These are phyloP conservation scores for Cataglyphis cursor DNA, from an alignment of 2,888 invertebrate species.

Conservation along the genomic window DNA sequence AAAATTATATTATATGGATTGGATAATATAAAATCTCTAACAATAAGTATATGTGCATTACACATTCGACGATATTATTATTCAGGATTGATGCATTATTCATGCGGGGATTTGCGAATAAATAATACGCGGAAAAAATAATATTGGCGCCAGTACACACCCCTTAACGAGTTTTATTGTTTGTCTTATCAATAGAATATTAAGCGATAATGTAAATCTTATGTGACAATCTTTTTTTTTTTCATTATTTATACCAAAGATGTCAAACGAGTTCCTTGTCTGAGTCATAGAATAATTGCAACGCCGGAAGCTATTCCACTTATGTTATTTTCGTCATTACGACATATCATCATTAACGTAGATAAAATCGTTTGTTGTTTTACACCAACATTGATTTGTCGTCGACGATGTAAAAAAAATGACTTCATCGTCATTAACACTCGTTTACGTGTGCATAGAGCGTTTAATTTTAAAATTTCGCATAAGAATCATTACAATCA, in stretches of 20 bases:
- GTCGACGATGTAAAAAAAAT: background rate
- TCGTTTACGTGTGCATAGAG: background rate
- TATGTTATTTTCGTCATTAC: conserved; percentile 34
- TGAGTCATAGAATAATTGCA: conserved; percentile 29
- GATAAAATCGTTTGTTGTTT: conserved; percentile 12
- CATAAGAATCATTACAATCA: background rate
- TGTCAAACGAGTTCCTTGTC: conserved; percentile 10
- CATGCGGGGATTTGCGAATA: background rate
- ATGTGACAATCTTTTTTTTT: background rate
- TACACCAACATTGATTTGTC: conserved; percentile 4
- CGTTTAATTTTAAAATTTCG: background rate
- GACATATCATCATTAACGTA: conserved; percentile 8
- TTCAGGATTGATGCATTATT: background rate
- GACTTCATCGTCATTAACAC: background rate
- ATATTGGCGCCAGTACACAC: background rate
- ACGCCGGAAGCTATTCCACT: conserved; percentile 14
- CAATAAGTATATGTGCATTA: background rate
- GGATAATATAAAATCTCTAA: conserved; percentile 3
- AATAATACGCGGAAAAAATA: conserved; percentile 20
- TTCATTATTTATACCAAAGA: conserved; percentile 1
- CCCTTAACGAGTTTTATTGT: conserved; percentile 10
- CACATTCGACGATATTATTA: background rate
- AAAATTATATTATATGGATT: conserved; percentile 9
- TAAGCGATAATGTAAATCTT: background rate
- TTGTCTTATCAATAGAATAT: conserved; percentile 18